Percentiles rank a stretch among this genome's conserved stretches.
Conservation (phyloP, 1,140 invertebrate species). For the Hylyphantes graminicola region DNA sequence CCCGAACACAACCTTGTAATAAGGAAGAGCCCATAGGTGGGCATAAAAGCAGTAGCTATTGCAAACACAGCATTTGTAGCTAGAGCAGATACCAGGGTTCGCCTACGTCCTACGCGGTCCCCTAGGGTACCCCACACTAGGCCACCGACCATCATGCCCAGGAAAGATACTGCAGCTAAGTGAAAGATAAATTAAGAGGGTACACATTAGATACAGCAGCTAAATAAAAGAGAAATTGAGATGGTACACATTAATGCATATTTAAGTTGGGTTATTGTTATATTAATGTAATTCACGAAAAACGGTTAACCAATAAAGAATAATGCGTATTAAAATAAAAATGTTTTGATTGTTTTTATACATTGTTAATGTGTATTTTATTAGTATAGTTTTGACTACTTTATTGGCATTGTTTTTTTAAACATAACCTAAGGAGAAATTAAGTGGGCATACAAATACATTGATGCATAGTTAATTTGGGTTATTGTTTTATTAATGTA, state of each 20-base stretch:
- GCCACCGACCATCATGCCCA: constrained; percentile 93
- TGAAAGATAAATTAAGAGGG: constrained; percentile 18
- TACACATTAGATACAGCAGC: background rate
- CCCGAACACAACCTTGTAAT: constrained; percentile 90
- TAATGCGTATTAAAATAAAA: too few species aligned
- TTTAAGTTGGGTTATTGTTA: too few species aligned
- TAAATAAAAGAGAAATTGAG: background rate
- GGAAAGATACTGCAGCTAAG: constrained; percentile 75
- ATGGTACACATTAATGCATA: too few species aligned
- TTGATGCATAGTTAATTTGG: too few species aligned
- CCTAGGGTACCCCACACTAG: constrained; percentile 91
- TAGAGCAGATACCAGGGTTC: constrained; percentile 87
- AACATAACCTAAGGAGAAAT: too few species aligned
- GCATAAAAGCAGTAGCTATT: constrained; percentile 86
- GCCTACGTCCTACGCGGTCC: constrained; percentile 84
- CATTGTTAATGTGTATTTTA: too few species aligned
- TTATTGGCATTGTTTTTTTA: too few species aligned
- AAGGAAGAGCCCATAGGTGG: constrained; percentile 87
- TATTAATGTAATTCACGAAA: too few species aligned
- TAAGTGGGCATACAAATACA: too few species aligned
- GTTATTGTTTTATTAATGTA: background rate
- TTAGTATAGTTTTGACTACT: too few species aligned
- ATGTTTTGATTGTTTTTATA: too few species aligned
- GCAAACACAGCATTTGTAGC: constrained; percentile 90
- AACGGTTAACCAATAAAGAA: too few species aligned